phyloP scores from a whole-genome alignment of 2,888 invertebrate genomes.

The Agrochola lota region DNA sequence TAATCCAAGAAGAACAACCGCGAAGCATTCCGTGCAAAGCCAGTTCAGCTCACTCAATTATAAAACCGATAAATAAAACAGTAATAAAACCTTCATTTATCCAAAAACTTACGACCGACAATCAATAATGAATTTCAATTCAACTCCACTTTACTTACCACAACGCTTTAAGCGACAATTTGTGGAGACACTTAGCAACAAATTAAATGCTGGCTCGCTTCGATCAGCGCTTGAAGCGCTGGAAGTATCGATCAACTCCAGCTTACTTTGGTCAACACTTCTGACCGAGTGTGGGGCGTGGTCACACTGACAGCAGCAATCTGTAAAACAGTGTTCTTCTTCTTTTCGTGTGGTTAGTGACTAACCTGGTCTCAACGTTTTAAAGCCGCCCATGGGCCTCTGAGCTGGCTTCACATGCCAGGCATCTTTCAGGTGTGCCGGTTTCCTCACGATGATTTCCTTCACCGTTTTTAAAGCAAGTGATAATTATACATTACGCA shows the following conservation, averaged over 20 bases:
- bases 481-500: no score
- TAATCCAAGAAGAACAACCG: no score
- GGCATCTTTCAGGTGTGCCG: no score
- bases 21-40: no score
- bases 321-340: no score
- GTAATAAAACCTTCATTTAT: background rate
- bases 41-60: no score
- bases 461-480: no score
- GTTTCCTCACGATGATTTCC: no score
- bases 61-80: background rate
- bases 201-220: conserved; percentile 53
- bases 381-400: no score
- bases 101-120: background rate
- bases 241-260: conserved; percentile 44
- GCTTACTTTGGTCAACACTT: conserved; percentile 54
- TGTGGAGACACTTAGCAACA: conserved; percentile 44
- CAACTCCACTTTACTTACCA: conserved; percentile 7
- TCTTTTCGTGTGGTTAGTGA: no score
- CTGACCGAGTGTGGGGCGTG: conserved; percentile 20
- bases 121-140: conserved; percentile 19
- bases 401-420: no score
- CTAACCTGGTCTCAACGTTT: no score
- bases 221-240: conserved; percentile 39
- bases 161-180: conserved; percentile 26
- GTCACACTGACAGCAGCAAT: conserved; percentile 10